Base-by-base conservation (phyloP, 2,888 invertebrate species). In the Anagyrus pseudococci region DNA sequence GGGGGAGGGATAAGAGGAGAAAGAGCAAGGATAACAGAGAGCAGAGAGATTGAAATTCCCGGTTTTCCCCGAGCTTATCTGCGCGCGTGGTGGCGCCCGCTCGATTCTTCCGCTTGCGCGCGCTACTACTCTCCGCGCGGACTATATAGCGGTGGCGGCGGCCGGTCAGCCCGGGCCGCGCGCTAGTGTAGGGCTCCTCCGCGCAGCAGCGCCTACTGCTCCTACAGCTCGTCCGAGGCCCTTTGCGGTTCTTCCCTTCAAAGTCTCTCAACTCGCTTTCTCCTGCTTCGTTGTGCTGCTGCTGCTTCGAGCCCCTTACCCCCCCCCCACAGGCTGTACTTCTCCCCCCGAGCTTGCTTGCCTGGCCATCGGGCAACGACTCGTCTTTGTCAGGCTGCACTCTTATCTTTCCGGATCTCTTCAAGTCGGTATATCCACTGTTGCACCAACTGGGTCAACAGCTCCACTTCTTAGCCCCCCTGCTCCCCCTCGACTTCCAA, bases 131-230 rank as follows among this genome's bases (percentile, higher is more conserved):
- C 40, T 22, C 13, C 17, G 41, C 19, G 25, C 43, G 19, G 41
- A 4, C n/a, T n/a, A n/a, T n/a, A n/a, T n/a, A n/a, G n/a, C 15
- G 47, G 37, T 49, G 43, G 62, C 53, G 48, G 47, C 43, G 26
- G n/a, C 29, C 52, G 33, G 47, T 26, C 20, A 17, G 37, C 47
- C 20, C 29, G 29, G 40, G 7, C 26, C 41, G 17, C 25, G 62
- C 63, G 70, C 66, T 68, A 65, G 66, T 64, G 41, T 4, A 8
- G 4, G 41, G 50, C 56, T 10, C 29, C 55, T 29, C 40, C 54
- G 62, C 64, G 61, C 33, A 43, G 46, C 15, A 10, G 25, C 10
- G 25, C 26, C 13, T 6, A 6, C 37, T 58, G 20, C 19, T 40
- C 52, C 41, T 50, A 49, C 55, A 6, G 23, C 53, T 47, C 29